Conservation (phyloP, 2,113 vertebrate species). For the Budorcas taxicolor region DNA sequence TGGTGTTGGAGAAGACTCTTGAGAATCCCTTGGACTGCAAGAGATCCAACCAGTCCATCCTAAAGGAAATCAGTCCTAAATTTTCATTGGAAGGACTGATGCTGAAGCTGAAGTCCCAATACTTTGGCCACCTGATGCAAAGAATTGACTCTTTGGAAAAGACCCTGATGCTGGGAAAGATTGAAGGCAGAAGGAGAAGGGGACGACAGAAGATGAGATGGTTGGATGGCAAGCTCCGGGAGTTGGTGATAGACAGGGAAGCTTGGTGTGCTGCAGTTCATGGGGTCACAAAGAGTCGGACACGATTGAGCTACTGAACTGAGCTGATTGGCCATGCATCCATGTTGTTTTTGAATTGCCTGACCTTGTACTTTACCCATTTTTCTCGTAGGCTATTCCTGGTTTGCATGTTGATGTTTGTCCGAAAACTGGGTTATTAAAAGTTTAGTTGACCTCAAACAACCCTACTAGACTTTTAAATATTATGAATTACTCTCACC, state of each 20-base stretch:
- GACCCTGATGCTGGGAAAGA: not conserved
- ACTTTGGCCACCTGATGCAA: not conserved
- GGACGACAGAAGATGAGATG: not conserved
- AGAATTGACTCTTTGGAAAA: not conserved
- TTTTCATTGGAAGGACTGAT: not conserved
- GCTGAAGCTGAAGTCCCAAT: not conserved
- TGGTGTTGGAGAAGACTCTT: not conserved
- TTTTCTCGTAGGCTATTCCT: not conserved
- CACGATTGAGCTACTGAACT: not conserved
- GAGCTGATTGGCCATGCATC: not conserved
- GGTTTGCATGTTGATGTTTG: constrained; percentile 14
- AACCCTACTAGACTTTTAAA: constrained; percentile 36
- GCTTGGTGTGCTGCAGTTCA: not conserved
- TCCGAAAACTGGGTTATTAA: constrained; percentile 46
- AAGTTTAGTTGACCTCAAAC: constrained; percentile 50
- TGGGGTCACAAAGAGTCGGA: not conserved
- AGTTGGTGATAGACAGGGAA: not conserved
- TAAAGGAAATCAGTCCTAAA: not conserved
- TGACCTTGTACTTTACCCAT: not conserved
- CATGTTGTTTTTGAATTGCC: not conserved
- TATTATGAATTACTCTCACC: constrained; percentile 33
- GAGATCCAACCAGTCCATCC: not conserved
- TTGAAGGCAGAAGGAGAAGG: not conserved
- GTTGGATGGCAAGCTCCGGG: not conserved
- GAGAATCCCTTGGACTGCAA: not conserved